A percentile compares a stretch with the other conserved stretches of the same genome.
These are phyloP conservation scores for Bolborhynchus lineola DNA, from an alignment of 2,113 vertebrate species.

Conservation along the genomic window DNA sequence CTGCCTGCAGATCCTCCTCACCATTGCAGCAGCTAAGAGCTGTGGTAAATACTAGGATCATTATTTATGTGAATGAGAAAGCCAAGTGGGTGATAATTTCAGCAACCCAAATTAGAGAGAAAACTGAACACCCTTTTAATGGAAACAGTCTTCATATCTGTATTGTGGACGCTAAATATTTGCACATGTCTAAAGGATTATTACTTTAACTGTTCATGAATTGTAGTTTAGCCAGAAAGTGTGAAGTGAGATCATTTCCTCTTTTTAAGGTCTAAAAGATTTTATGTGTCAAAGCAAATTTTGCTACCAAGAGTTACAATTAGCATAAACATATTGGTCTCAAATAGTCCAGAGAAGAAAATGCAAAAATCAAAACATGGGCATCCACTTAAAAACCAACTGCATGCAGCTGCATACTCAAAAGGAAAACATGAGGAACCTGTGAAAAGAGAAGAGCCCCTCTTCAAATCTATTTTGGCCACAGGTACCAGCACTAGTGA, in stretches of 20 bases:
- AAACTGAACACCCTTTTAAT: neutral
- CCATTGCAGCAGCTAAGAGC: neutral
- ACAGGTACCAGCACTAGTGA: neutral
- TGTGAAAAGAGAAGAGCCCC: neutral
- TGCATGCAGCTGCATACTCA: neutral
- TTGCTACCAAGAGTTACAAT: neutral
- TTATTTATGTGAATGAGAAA: neutral
- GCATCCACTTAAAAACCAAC: neutral
- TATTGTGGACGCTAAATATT: neutral
- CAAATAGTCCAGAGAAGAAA: neutral
- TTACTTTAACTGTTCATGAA: neutral
- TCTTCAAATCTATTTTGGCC: neutral
- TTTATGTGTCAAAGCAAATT: neutral
- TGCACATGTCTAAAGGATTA: neutral
- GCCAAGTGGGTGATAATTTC: neutral
- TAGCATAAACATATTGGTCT: neutral
- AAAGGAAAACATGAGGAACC: neutral
- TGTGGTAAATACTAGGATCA: neutral
- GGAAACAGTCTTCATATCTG: neutral
- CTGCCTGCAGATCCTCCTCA: neutral
- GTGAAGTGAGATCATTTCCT: neutral
- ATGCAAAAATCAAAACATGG: neutral
- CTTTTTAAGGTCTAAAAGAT: neutral
- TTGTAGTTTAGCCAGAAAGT: neutral
- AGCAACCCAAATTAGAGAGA: neutral